Evolutionary conservation across 1,140 invertebrate genomes (phyloP), one percentile per base, ranked within the genome.

Genomic region (Carcinoscorpius rotundicauda): DNA sequence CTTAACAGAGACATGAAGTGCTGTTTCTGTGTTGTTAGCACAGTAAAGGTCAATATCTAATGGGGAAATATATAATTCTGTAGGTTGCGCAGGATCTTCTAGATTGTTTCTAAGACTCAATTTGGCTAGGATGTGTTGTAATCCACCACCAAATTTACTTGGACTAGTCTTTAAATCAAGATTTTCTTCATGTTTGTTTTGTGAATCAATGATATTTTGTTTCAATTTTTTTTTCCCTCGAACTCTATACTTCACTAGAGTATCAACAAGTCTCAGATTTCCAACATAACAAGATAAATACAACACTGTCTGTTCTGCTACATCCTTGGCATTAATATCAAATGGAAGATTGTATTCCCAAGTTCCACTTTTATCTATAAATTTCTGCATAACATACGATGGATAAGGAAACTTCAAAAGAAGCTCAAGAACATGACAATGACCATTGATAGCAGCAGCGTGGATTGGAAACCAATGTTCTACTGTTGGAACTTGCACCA

Each of bases 381-480:
- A 90, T 71, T 82, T 85, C 51, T 77, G 78, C 67, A 88, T 77
- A 58, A 89, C 72, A 65, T 86, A 77, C 49, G 82, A 78, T 0
- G 91, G 91, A 79, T 95, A 97, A 0, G 85, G 80, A 75, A 86
- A 91, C 71, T 88, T 85, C 11, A 98, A 80, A 3, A 97, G 77
- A 29, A 88, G 73, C 57, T 91, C 86, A 55, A 93, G 80, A 55
- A 94, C 78, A 50, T 82, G 72, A 10, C 85, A 77, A 77, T 96
- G 91, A 4, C 89, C 89, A 74, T 91, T 91, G 65, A 93, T 91
- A 67, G 87, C 88, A 52, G 91, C 91, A 5, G 91, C 92, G 78
- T 98, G 95, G 49, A 97, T 81, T 1, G 94, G 92, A 58, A 96
- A 77, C 88, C 92, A 93, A 72, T 86, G 85, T 75, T 97, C 93